These are phyloP conservation scores for Cygnus atratus DNA, from an alignment of 2,113 vertebrate genomes.

Conservation along the genomic window DNA sequence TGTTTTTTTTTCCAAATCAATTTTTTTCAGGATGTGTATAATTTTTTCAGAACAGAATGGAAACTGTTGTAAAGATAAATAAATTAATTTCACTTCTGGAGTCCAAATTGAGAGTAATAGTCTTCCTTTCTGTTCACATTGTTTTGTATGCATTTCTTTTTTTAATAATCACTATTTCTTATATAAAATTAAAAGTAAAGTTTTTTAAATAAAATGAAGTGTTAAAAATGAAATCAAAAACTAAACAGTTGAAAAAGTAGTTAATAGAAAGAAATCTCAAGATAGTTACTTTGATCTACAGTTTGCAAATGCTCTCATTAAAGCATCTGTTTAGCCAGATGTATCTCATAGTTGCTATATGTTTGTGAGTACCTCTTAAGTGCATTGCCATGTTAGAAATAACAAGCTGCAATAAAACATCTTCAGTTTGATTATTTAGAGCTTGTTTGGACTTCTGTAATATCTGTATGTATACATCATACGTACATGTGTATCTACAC, in stretches of 20 bases:
- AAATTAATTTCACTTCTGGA: not conserved
- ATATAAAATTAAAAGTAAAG: not conserved
- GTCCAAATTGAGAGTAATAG: not conserved
- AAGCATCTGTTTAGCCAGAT: constrained; percentile 41
- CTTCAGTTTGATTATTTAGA: not conserved
- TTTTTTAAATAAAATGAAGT: not conserved
- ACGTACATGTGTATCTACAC: not conserved
- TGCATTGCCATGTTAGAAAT: not conserved
- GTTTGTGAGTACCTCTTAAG: not conserved
- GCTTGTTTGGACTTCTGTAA: not conserved
- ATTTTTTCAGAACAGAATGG: not conserved
- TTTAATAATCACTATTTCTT: not conserved
- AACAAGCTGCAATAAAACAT: not conserved
- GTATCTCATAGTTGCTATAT: not conserved
- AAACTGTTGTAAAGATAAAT: not conserved
- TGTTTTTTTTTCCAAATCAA: not conserved
- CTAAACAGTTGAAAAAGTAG: not conserved
- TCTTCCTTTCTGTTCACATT: not conserved
- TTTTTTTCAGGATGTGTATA: not conserved
- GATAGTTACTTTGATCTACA: not conserved
- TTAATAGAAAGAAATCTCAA: constrained; percentile 12
- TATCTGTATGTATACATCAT: not conserved
- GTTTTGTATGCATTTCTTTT: not conserved
- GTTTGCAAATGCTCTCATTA: not conserved
- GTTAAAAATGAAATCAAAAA: not conserved